Conservation (phyloP, 2,113 vertebrate species). For the Pseudopodoces humilis region DNA sequence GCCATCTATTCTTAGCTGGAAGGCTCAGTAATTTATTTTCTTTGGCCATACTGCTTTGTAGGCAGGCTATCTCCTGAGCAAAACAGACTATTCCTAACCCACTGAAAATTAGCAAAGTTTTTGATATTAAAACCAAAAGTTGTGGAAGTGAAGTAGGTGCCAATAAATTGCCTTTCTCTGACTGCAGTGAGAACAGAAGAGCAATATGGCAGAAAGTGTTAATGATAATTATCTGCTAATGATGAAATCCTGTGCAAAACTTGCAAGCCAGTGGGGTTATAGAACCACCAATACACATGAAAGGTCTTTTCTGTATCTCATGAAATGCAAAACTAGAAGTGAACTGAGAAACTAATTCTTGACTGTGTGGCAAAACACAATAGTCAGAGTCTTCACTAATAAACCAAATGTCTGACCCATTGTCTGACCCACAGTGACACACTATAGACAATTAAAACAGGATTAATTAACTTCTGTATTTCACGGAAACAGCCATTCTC, state of each 20-base stretch:
- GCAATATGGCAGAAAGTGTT: neutral
- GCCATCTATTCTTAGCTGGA: neutral
- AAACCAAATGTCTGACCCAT: constrained; percentile 8
- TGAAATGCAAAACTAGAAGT: neutral
- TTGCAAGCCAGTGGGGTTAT: neutral
- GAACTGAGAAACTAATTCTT: neutral
- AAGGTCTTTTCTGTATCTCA: constrained; percentile 9
- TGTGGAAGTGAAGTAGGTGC: neutral
- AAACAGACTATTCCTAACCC: neutral
- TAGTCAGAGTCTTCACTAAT: neutral
- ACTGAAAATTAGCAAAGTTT: neutral
- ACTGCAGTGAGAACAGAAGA: neutral
- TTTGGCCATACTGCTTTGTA: neutral
- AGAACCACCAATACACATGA: neutral
- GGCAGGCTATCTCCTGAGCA: neutral
- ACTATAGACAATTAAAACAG: neutral
- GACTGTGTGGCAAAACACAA: neutral
- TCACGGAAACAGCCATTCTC: neutral
- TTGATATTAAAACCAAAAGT: neutral
- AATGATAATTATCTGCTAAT: constrained; percentile 5
- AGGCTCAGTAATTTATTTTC: neutral
- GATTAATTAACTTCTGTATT: constrained; percentile 30
- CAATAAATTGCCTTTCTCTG: neutral
- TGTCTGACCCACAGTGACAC: neutral
- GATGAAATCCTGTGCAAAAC: neutral